Evolutionary conservation across 2,797 vertebrate species (phyloP).

Genomic region (Zonotrichia albicollis): DNA sequence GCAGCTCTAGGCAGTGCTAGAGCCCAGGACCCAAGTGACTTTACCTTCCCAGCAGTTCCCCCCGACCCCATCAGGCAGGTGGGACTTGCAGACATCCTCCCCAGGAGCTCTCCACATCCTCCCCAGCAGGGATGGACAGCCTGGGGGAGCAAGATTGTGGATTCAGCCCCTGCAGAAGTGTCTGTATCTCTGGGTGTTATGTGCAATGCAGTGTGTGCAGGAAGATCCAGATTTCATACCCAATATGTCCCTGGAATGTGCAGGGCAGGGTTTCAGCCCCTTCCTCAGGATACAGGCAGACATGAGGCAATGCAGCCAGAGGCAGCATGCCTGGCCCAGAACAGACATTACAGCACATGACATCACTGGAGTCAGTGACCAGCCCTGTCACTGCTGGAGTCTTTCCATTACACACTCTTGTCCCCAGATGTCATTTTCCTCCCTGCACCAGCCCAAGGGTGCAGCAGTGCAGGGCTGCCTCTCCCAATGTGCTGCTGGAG

Average conservation of each 20-base stretch:
- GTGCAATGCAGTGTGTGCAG: accelerated
- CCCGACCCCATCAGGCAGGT: not conserved
- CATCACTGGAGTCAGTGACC: not conserved
- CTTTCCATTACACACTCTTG: accelerated
- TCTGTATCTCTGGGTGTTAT: accelerated
- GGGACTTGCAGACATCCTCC: not conserved
- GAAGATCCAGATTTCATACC: not conserved
- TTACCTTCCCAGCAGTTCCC: not conserved
- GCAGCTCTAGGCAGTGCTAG: not conserved
- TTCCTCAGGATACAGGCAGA: not conserved
- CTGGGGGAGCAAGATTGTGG: not conserved
- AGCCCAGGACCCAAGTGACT: not conserved
- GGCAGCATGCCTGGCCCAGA: not conserved
- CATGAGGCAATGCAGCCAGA: accelerated
- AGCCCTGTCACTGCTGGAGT: not conserved
- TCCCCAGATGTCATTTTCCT: not conserved
- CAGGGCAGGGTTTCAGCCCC: not conserved
- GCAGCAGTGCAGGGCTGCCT: not conserved
- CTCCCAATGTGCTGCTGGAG: not conserved
- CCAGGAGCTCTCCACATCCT: not conserved
- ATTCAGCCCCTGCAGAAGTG: not conserved
- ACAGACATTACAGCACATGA: not conserved
- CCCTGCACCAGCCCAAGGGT: not conserved
- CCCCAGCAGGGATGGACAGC: not conserved
- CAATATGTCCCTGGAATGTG: not conserved